These are phyloP conservation scores for Melanostigma gelatinosum DNA, from an alignment of 2,113 vertebrate genomes.

Conservation along the genomic window DNA sequence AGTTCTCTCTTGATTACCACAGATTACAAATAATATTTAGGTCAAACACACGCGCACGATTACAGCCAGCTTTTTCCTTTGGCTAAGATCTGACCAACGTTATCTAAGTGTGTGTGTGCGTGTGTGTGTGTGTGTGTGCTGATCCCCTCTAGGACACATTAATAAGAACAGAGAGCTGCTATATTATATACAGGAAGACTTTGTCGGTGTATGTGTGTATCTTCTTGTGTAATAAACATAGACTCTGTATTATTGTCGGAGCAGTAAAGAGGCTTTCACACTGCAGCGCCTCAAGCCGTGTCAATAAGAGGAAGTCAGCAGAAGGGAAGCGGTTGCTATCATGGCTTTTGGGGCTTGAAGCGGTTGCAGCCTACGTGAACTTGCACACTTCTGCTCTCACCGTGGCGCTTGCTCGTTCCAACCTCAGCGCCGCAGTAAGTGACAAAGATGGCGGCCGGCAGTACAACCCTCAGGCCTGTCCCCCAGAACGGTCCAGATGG, in stretches of 20 bases:
- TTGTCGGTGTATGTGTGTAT: neutral
- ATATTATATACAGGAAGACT: neutral
- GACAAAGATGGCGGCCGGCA: neutral
- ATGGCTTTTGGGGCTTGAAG: too few species aligned
- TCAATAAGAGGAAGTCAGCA: too few species aligned
- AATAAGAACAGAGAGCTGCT: neutral
- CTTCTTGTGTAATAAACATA: neutral
- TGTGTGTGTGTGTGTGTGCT: constrained; percentile 7
- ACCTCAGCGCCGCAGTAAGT: neutral
- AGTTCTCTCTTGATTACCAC: constrained; percentile 29
- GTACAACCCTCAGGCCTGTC: neutral
- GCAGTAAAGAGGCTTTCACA: too few species aligned
- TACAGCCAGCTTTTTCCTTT: constrained; percentile 23
- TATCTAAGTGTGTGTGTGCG: neutral
- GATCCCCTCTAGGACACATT: constrained; percentile 2
- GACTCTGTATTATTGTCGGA: too few species aligned
- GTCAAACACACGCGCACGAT: constrained; percentile 45
- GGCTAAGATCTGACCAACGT: constrained; percentile 33
- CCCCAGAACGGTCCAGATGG: neutral
- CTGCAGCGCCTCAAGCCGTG: too few species aligned
- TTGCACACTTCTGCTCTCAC: too few species aligned
- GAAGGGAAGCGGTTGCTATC: too few species aligned
- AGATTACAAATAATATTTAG: constrained; percentile 75
- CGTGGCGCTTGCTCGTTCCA: too few species aligned
- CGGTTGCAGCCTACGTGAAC: too few species aligned